Base-by-base conservation (phyloP, 53 echinoderm and acorn worm genomes). In the Antedon mediterranea region DNA sequence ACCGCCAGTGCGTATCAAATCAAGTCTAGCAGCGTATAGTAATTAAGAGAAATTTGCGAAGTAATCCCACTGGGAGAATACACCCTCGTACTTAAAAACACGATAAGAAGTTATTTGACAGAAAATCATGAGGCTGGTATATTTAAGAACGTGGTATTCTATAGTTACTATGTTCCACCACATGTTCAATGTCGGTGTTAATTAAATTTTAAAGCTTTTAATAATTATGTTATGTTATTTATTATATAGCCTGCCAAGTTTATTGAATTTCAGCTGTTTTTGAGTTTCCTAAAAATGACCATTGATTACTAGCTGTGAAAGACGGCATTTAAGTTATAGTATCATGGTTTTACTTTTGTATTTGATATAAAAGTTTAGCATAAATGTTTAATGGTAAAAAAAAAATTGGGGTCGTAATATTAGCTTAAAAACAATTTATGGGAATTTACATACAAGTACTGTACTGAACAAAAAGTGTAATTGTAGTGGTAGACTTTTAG, bases 81-180 rank as follows among this genome's bases (percentile, higher is more conserved):
- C 57, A 57, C 57, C 57, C 57, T 57, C 57, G 57, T 57, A 57
- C 57, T 57, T 57, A 57, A 57, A 57, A 57, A 57, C 57, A 57
- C 23, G 57, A 57, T 57, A 57, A 57, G 57, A 57, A 57, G 23
- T 15, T 57, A 18, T 18, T 57, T 57, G 57, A 8, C 57, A 8
- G 57, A 57, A 57, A 57, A 57, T 18, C 57, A 18, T 18, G 20
- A 23, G 20, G 23, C 23, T 57, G 57, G 57, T 57, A 26, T 57
- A 2, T 57, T 18, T 57, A 15, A 37, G 11, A 11, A 57, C 57
- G 57, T 57, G 20, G 57, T 57, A 11, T 8, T 15, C 57, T 57
- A 57, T 37, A 57, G 23, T 6, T 2, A 18, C 57, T 3, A 11
- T 2, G 7, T 11, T 57, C 23, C 23, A 57, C 57, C 57, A 57